Conservation (phyloP, 2,113 vertebrate species). For the Herpetotheres cachinnans region DNA sequence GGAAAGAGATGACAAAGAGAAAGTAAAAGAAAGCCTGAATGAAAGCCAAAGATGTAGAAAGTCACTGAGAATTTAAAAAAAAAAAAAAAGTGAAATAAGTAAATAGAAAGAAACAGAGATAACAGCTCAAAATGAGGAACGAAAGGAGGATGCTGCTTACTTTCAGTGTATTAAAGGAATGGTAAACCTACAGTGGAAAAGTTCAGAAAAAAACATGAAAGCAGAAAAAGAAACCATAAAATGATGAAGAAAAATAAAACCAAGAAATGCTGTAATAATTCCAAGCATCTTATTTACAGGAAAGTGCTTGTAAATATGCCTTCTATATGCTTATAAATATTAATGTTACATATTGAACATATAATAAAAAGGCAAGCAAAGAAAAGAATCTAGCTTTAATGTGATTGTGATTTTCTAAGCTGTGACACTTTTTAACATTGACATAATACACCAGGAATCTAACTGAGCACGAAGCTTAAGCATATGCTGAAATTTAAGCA, state of each 20-base stretch:
- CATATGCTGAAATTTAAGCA: neutral
- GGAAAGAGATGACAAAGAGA: neutral
- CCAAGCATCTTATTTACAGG: slow-evolving; percentile 1
- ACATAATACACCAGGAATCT: neutral
- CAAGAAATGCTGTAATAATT: neutral
- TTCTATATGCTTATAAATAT: slow-evolving; percentile 50
- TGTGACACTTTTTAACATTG: slow-evolving; percentile 1
- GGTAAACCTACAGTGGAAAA: neutral
- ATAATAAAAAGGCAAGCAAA: slow-evolving; percentile 9
- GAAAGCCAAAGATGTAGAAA: neutral
- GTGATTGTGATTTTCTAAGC: slow-evolving; percentile 9
- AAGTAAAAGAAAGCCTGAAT: neutral
- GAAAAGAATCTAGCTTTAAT: slow-evolving; percentile 5
- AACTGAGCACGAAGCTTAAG: slow-evolving; percentile 20
- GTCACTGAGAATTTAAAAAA: neutral
- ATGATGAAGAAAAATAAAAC: neutral
- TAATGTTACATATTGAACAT: slow-evolving; percentile 21
- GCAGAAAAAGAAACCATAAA: neutral
- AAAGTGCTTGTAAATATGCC: neutral
- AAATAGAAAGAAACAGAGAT: neutral
- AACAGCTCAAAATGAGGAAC: neutral
- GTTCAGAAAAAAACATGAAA: neutral
- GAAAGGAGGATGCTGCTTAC: neutral
- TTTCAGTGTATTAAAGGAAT: neutral
- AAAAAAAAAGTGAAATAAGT: neutral